A percentile compares a stretch with the other conserved stretches of the same genome.
Evolutionary conservation across 2,113 vertebrate genomes (phyloP).

Genomic region (Rhegmatorhina hoffmannsi): DNA sequence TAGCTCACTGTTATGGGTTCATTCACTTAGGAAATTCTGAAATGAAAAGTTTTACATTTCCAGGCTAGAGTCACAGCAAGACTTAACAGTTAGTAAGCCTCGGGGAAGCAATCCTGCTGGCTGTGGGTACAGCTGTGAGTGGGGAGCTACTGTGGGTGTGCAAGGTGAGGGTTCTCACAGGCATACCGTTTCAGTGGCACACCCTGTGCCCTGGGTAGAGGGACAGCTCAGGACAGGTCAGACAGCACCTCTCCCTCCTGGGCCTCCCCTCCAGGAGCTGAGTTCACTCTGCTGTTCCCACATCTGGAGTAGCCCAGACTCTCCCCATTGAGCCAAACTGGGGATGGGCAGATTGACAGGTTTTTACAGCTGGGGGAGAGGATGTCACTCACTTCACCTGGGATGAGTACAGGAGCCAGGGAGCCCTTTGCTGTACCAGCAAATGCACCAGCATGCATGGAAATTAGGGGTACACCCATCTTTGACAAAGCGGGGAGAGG

Average conservation of each 20-base stretch:
- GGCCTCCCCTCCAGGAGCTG: rapidly evolving
- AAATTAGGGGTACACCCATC: rapidly evolving
- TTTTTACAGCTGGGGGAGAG: not conserved
- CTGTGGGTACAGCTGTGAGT: rapidly evolving
- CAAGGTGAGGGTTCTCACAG: not conserved
- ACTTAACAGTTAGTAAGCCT: not conserved
- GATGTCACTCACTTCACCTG: rapidly evolving
- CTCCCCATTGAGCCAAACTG: rapidly evolving
- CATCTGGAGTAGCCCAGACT: not conserved
- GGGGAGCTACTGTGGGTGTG: rapidly evolving
- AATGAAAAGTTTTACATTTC: not conserved
- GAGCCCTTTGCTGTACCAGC: not conserved
- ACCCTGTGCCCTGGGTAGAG: not conserved
- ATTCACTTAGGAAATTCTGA: not conserved
- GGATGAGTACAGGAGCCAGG: not conserved
- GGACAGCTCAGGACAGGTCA: rapidly evolving
- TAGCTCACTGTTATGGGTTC: too few species aligned
- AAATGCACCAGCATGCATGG: rapidly evolving
- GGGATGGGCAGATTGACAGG: rapidly evolving
- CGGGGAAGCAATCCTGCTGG: rapidly evolving
- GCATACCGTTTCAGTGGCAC: not conserved
- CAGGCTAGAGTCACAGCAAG: not conserved
- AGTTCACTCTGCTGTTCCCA: not conserved
- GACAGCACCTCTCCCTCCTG: not conserved
- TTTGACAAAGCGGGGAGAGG: not conserved